These are phyloP conservation scores for Scaptomyza reducta DNA, from an alignment of 2,888 invertebrate genomes.

Conservation along the genomic window DNA sequence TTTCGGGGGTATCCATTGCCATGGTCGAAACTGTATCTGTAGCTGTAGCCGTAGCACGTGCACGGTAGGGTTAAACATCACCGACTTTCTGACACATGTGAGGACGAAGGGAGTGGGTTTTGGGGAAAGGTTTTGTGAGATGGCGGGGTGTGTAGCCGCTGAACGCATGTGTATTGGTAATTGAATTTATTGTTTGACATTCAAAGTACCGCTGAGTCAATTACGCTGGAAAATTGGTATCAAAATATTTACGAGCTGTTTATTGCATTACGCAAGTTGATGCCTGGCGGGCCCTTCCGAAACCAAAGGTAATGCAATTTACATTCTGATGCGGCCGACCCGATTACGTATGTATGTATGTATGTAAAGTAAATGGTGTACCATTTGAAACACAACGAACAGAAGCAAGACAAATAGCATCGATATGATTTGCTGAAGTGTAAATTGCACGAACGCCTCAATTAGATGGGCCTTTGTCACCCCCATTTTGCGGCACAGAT, in stretches of 20 bases:
- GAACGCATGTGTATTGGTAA: conserved; percentile 72
- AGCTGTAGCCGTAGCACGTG: conserved; percentile 51
- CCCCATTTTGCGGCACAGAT: neutral
- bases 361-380: conserved; percentile 45
- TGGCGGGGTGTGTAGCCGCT: conserved; percentile 11
- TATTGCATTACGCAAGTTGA: conserved; percentile 75
- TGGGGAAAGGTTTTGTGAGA: neutral
- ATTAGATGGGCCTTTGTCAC: conserved; percentile 40
- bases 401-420: conserved; percentile 38
- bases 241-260: conserved; percentile 81
- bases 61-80: conserved; percentile 74
- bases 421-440: conserved; percentile 59
- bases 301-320: conserved; percentile 72
- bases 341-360: conserved; percentile 48
- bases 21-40: conserved; percentile 30
- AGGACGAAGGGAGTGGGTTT: neutral
- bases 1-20: conserved; percentile 56
- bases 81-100: conserved; percentile 35
- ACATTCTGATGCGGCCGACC: conserved; percentile 69
- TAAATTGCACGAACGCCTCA: conserved; percentile 58
- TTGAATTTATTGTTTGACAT: conserved; percentile 83
- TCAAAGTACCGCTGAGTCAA: conserved; percentile 82
- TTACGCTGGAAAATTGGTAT: conserved; percentile 81
- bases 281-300: conserved; percentile 38
- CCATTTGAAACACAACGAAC: conserved; percentile 17